Base-by-base conservation (phyloP, 2,797 vertebrate genomes). In the Sebastes taczanowskii region DNA sequence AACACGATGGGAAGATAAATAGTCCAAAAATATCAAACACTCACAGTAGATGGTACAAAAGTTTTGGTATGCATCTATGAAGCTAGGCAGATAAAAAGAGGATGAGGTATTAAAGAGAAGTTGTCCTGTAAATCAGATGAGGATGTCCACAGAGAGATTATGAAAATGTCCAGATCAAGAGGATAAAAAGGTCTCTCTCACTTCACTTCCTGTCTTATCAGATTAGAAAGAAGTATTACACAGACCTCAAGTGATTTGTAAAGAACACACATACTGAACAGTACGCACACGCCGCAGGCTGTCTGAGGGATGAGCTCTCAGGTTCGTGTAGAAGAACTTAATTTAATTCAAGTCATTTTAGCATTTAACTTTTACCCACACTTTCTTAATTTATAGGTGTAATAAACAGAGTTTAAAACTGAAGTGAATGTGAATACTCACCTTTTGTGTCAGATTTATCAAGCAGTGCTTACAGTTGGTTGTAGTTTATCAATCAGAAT, bases 81-180 rank as follows among this genome's bases (percentile, higher is more conserved):
- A 84, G 11, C 34, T 13, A 2, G 20, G 32, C 18, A 16, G 71
- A 74, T 71, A 25, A 23, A 38, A 32, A 32, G 4, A 42, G n/a
- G 18, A 80, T 27, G n/a, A 34, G n/a, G n/a, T 23, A 14, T 62
- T 78, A 23, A 76, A 73, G 27, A 30, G 38, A 11, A 34, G 18
- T 13, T 38, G 5, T 58, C n/a, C 23, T 8, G 5, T 62, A 38
- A 34, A 77, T 74, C n/a, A 65, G 34, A 83, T 77, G 30, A 67
- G 63, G 55, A 56, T 78, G 61, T 82, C 35, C 20, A 67, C 18
- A 14, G 46, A 72, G 30, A 77, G 77, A 77, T 82, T 83, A 76
- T 82, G 23, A 55, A 84, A 73, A 63, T 67, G 38, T 82, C 7
- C 9, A 58, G 66, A 77, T 74, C 34, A 75, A 64, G 63, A 71